Evolutionary conservation across 1,140 invertebrate species (phyloP).

Genomic region (Cydia splendana): DNA sequence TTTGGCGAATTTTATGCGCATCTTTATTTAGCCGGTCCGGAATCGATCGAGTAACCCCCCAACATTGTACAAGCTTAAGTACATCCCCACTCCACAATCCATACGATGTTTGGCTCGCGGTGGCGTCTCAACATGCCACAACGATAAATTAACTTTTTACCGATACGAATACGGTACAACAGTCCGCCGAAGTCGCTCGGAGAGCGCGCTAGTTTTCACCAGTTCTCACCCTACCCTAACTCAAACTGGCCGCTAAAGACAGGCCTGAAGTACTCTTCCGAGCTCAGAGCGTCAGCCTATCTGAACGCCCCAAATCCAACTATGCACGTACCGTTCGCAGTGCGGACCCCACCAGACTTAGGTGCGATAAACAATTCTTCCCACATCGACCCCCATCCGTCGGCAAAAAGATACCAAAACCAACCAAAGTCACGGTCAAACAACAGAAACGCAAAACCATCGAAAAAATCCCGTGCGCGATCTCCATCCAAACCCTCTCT

Average conservation of each 20-base stretch:
- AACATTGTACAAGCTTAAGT: neutral
- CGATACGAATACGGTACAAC: slow-evolving; percentile 34
- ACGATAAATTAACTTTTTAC: slow-evolving; percentile 77
- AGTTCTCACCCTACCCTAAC: neutral
- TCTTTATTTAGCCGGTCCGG: slow-evolving; percentile 60
- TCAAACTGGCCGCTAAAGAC: slow-evolving; percentile 48
- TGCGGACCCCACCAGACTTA: slow-evolving; percentile 52
- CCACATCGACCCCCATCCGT: slow-evolving; percentile 42
- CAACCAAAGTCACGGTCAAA: slow-evolving; percentile 54
- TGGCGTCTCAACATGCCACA: slow-evolving; percentile 59
- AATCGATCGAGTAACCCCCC: slow-evolving; percentile 57
- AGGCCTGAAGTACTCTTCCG: slow-evolving; percentile 54
- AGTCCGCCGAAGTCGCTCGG: slow-evolving; percentile 54
- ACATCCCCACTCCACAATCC: neutral
- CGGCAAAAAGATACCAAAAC: slow-evolving; percentile 47
- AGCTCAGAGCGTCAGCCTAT: slow-evolving; percentile 64
- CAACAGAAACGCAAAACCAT: slow-evolving; percentile 57
- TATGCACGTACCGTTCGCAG: slow-evolving; percentile 58
- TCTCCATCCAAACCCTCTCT: slow-evolving; percentile 66
- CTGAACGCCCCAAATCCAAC: slow-evolving; percentile 58
- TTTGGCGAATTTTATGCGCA: slow-evolving; percentile 71
- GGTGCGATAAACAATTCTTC: slow-evolving; percentile 54
- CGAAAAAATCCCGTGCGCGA: slow-evolving; percentile 63
- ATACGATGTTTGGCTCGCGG: slow-evolving; percentile 6
- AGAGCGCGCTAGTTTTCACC: neutral